Percentiles rank a stretch among this genome's conserved stretches.
phyloP scores from a whole-genome alignment of 2,888 invertebrate genomes.

The Neoascia interrupta region DNA sequence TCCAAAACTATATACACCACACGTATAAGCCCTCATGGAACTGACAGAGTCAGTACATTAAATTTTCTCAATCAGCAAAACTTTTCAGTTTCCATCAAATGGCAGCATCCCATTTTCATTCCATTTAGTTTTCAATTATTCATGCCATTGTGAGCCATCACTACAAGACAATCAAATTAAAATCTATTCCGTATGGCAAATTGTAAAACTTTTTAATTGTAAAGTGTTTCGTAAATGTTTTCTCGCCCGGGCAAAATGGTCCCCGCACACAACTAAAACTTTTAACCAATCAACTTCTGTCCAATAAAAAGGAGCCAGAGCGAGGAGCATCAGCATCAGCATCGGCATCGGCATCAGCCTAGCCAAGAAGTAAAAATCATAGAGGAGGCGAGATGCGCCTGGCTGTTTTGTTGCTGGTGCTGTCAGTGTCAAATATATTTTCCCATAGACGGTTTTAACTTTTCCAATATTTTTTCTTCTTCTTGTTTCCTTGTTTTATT shows the following conservation, averaged over 20 bases:
- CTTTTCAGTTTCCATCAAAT: slow-evolving; percentile 20
- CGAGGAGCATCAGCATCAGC: slow-evolving; percentile 11
- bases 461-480: slow-evolving; percentile 50
- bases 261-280: slow-evolving; percentile 50
- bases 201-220: slow-evolving; percentile 67
- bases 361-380: neutral
- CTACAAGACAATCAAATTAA: slow-evolving; percentile 64
- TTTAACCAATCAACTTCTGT: slow-evolving; percentile 64
- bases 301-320: slow-evolving; percentile 28
- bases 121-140: slow-evolving; percentile 61
- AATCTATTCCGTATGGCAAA: slow-evolving; percentile 65
- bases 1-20: too few relatives aligned
- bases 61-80: slow-evolving; percentile 36
- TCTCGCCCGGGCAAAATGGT: slow-evolving; percentile 44
- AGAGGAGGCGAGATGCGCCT: slow-evolving; percentile 1
- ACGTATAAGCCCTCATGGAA: too few relatives aligned
- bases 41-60: too few relatives aligned
- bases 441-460: slow-evolving; percentile 62
- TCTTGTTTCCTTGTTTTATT: neutral
- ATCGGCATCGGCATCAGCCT: neutral
- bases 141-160: slow-evolving; percentile 57
- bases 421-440: slow-evolving; percentile 65
- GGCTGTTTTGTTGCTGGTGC: slow-evolving; percentile 31
- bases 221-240: slow-evolving; percentile 65
- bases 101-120: slow-evolving; percentile 15